phyloP scores from a whole-genome alignment of 2,797 vertebrate species.

The Hippocampus kuda region DNA sequence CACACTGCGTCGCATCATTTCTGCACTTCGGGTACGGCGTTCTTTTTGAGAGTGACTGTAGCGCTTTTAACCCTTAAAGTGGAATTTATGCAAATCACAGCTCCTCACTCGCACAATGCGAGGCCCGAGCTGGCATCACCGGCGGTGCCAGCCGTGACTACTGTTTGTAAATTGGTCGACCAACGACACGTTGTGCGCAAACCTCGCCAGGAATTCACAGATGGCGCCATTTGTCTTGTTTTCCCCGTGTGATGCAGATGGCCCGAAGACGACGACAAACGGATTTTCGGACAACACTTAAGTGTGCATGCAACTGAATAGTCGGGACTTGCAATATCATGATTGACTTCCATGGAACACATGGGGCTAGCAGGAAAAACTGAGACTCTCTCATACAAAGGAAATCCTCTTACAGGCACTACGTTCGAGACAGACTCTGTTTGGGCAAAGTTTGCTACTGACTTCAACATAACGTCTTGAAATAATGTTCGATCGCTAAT shows the following conservation, averaged over 20 bases:
- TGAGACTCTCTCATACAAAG: no score
- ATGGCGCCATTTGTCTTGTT: constrained; percentile 38
- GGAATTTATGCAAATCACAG: neutral
- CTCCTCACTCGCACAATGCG: neutral
- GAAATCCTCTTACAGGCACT: no score
- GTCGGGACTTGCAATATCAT: neutral
- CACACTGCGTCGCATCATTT: neutral
- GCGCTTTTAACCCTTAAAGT: neutral
- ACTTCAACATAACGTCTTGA: no score
- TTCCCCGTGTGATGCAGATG: constrained; percentile 33
- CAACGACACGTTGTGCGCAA: neutral
- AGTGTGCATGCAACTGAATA: neutral
- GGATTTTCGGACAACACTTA: constrained; percentile 14
- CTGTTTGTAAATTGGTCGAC: neutral
- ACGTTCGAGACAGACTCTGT: no score
- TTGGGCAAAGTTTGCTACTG: no score
- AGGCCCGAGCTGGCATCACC: neutral
- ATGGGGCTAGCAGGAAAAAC: neutral
- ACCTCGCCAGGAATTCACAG: constrained; percentile 34
- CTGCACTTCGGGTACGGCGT: neutral
- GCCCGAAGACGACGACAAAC: constrained; percentile 15
- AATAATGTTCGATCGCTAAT: no score
- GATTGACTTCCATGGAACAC: neutral
- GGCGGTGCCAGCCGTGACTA: no score
- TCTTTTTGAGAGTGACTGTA: neutral